phyloP scores from a whole-genome alignment of 2,797 vertebrate genomes.

The Sciurus carolinensis region DNA sequence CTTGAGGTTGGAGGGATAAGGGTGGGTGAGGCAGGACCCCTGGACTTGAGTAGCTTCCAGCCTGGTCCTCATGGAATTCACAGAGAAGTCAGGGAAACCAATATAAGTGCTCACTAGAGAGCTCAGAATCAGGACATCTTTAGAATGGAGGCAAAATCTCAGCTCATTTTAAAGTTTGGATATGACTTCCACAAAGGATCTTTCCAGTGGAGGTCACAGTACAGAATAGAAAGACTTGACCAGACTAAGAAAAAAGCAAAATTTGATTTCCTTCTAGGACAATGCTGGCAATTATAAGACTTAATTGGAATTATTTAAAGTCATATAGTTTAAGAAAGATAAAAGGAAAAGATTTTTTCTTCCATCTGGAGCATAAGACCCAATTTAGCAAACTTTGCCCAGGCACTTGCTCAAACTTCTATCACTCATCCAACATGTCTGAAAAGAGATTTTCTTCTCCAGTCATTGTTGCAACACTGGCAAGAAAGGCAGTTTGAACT shows the following conservation, averaged over 20 bases:
- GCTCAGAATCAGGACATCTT: neutral
- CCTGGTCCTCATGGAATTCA: neutral
- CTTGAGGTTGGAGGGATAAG: neutral
- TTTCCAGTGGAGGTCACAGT: neutral
- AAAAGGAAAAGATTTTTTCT: neutral
- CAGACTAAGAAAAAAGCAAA: neutral
- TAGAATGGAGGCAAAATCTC: neutral
- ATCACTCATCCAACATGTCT: neutral
- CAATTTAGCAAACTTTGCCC: constrained; percentile 38
- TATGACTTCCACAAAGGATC: neutral
- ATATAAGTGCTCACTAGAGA: neutral
- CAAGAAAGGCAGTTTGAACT: constrained; percentile 44
- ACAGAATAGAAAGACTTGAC: neutral
- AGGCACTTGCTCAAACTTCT: constrained; percentile 22
- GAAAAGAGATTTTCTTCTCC: neutral
- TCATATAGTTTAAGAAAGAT: neutral
- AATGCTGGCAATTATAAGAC: neutral
- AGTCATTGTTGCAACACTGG: neutral
- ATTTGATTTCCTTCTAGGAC: neutral
- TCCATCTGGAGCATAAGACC: neutral
- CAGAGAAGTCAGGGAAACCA: neutral
- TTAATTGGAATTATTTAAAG: neutral
- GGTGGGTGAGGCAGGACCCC: neutral
- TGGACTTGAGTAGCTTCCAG: neutral
- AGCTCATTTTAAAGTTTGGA: constrained; percentile 1